These are phyloP conservation scores for Anguilla pacifica DNA, from an alignment of 2,797 vertebrate genomes.

Conservation along the genomic window DNA sequence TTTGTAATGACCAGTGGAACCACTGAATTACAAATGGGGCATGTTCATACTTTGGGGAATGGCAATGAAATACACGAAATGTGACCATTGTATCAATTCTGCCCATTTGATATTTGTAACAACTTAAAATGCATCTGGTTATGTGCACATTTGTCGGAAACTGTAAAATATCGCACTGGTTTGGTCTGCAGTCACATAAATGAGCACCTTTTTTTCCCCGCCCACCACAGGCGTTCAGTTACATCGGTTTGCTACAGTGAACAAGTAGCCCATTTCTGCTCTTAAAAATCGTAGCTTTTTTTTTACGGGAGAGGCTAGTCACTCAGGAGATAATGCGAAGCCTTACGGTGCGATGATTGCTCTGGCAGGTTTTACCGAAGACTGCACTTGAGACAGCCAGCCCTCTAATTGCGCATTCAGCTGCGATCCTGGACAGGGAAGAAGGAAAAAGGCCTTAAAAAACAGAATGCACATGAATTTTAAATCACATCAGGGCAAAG, in stretches of 20 bases:
- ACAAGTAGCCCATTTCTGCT: neutral
- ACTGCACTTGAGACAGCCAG: slow-evolving; percentile 97
- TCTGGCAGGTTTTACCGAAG: slow-evolving; percentile 92
- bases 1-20: neutral
- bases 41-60: neutral
- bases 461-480: slow-evolving; percentile 8
- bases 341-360: slow-evolving; percentile 97
- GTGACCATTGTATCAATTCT: too few relatives aligned
- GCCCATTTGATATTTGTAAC: too few relatives aligned
- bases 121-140: neutral
- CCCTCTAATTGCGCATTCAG: slow-evolving; percentile 95
- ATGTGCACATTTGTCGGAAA: neutral
- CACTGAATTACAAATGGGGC: neutral
- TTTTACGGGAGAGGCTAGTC: neutral
- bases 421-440: slow-evolving; percentile 83
- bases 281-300: neutral
- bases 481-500: slow-evolving; percentile 11
- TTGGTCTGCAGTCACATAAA: neutral
- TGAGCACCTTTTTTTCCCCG: too few relatives aligned
- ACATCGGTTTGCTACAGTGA: neutral
- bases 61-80: neutral
- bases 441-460: slow-evolving; percentile 28
- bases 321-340: neutral
- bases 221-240: neutral
- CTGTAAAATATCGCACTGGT: neutral